Conservation (phyloP, 2,888 invertebrate species). For the Drosophila mettleri region DNA sequence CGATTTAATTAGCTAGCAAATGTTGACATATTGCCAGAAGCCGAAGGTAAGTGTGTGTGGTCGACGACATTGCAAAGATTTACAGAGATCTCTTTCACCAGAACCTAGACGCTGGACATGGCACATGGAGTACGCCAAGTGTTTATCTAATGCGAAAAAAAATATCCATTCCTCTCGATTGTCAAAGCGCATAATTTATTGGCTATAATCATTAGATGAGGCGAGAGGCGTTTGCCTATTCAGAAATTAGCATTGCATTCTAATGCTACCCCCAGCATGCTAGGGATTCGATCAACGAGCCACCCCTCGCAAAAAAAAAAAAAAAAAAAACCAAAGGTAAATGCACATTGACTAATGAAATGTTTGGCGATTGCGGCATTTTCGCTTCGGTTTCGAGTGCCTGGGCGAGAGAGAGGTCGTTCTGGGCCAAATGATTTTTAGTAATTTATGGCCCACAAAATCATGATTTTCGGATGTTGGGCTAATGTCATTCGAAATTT, state of each 20-base stretch:
- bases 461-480: slow-evolving; percentile 29
- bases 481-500: slow-evolving; percentile 31
- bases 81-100: slow-evolving; percentile 36
- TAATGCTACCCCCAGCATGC: slow-evolving; percentile 12
- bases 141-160: neutral
- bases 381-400: slow-evolving; percentile 28
- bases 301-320: slow-evolving; percentile 24
- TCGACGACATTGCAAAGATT: slow-evolving; percentile 13
- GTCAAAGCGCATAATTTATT: slow-evolving; percentile 82
- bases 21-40: slow-evolving; percentile 54
- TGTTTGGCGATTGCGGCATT: slow-evolving; percentile 32
- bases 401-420: slow-evolving; percentile 79
- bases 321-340: slow-evolving; percentile 39
- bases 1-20: slow-evolving; percentile 72
- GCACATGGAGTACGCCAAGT: slow-evolving; percentile 2
- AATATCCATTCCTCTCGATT: slow-evolving; percentile 36
- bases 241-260: slow-evolving; percentile 81
- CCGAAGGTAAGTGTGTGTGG: slow-evolving; percentile 51
- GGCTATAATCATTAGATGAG: slow-evolving; percentile 65
- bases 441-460: slow-evolving; percentile 81
- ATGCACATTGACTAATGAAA: slow-evolving; percentile 73
- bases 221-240: slow-evolving; percentile 38
- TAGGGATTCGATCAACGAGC: slow-evolving; percentile 7
- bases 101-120: too few relatives aligned
- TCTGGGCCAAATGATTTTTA: slow-evolving; percentile 80